Conservation (phyloP, 2,113 vertebrate species). For the Vimba vimba region DNA sequence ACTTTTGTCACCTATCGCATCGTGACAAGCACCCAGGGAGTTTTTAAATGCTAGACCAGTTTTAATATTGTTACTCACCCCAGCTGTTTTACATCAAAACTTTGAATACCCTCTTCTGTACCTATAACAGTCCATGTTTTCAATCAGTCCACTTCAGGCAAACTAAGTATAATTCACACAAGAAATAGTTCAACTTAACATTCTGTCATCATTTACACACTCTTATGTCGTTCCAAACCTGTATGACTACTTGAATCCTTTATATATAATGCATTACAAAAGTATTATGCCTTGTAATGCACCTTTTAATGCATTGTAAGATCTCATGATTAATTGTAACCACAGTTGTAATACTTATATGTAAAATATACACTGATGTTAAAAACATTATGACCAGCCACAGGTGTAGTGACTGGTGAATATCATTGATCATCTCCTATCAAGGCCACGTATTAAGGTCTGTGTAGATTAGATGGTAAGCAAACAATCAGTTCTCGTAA, state of each 20-base stretch:
- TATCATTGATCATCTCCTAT: too few species aligned
- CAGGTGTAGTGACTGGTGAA: too few species aligned
- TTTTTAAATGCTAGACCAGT: conserved; percentile 16
- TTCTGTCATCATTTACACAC: neutral
- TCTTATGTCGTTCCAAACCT: neutral
- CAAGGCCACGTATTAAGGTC: too few species aligned
- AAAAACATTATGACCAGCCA: too few species aligned
- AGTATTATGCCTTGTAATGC: too few species aligned
- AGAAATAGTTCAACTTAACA: neutral
- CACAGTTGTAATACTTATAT: too few species aligned
- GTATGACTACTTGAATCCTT: neutral
- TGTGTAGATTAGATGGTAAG: too few species aligned
- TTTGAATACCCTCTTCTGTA: neutral
- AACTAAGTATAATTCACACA: neutral
- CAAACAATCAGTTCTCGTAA: too few species aligned
- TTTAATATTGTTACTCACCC: conserved; percentile 29
- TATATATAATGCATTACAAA: neutral
- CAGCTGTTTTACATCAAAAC: neutral
- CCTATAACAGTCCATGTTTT: neutral
- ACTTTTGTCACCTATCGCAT: conserved; percentile 25
- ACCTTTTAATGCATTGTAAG: too few species aligned
- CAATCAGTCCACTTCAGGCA: neutral
- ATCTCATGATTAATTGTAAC: too few species aligned
- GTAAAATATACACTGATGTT: too few species aligned
- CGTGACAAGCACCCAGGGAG: conserved; percentile 3